Percentiles rank a stretch among this genome's conserved stretches.
Evolutionary conservation across 2,113 vertebrate genomes (phyloP).

Genomic region (Sterna hirundo): DNA sequence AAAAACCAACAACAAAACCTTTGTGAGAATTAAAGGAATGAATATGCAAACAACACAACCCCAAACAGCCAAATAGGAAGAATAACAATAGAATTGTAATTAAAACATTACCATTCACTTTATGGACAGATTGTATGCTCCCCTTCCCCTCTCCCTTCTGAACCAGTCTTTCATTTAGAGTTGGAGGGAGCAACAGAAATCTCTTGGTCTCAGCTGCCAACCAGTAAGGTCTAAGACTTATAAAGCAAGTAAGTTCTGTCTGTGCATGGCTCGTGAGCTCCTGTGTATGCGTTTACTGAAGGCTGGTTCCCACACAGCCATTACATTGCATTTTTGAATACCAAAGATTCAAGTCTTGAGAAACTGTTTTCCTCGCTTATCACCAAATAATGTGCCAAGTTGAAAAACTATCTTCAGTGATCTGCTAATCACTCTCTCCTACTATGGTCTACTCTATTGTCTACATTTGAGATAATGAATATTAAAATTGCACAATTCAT

Average conservation of each 20-base stretch:
- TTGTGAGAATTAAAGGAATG: not conserved
- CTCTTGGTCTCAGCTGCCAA: not conserved
- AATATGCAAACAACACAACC: slow-evolving; percentile 1
- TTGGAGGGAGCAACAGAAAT: not conserved
- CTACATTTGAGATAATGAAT: slow-evolving; percentile 41
- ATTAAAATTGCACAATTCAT: slow-evolving; percentile 52
- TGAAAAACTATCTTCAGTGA: slow-evolving; percentile 31
- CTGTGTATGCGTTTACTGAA: not conserved
- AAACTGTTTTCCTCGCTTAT: not conserved
- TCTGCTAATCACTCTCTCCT: slow-evolving; percentile 43
- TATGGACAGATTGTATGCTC: not conserved
- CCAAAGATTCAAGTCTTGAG: not conserved
- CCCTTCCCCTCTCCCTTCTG: not conserved
- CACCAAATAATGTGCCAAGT: not conserved
- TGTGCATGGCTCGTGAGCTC: not conserved
- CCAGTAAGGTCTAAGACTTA: not conserved
- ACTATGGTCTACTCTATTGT: not conserved
- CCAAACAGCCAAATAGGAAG: not conserved
- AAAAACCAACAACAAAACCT: not conserved
- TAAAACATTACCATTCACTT: slow-evolving; percentile 37
- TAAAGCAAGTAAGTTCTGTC: not conserved
- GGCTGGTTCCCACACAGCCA: not conserved
- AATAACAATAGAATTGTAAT: slow-evolving; percentile 38
- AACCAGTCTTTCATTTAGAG: not conserved
- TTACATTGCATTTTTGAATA: not conserved